Evolutionary conservation across 2,113 vertebrate species (phyloP).

Genomic region (Oreocharis arfaki): DNA sequence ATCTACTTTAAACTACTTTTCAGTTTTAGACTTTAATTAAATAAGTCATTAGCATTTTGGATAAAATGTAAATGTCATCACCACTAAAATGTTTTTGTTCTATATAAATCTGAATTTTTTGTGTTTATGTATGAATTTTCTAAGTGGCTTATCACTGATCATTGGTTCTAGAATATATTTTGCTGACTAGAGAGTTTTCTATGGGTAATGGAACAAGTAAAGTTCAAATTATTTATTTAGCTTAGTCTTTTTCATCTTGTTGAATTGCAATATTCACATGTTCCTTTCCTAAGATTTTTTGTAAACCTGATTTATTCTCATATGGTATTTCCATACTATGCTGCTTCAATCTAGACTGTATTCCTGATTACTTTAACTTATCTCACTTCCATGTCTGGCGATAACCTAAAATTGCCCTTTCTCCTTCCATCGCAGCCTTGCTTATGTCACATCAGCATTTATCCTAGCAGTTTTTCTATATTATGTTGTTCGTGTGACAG

Average conservation of each 20-base stretch:
- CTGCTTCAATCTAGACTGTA: not conserved
- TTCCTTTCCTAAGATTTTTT: not conserved
- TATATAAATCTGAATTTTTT: not conserved
- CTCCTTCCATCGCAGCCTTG: not conserved
- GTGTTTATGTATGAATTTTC: not conserved
- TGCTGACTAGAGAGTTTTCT: not conserved
- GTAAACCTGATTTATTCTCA: not conserved
- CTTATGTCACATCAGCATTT: not conserved
- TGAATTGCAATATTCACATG: not conserved
- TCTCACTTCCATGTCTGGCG: not conserved
- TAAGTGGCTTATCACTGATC: not conserved
- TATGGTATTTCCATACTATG: not conserved
- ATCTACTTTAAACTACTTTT: not conserved
- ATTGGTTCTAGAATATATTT: not conserved
- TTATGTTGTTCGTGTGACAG: conserved; percentile 8
- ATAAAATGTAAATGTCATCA: not conserved
- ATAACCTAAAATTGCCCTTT: not conserved
- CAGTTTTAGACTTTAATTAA: not conserved
- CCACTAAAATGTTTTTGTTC: not conserved
- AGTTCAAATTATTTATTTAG: not conserved
- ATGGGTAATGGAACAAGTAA: not conserved
- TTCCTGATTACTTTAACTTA: not conserved
- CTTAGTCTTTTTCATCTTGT: not conserved
- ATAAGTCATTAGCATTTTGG: not conserved
- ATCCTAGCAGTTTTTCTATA: not conserved